Conservation (phyloP, 2,797 vertebrate genomes). For the Bufotes viridis region DNA sequence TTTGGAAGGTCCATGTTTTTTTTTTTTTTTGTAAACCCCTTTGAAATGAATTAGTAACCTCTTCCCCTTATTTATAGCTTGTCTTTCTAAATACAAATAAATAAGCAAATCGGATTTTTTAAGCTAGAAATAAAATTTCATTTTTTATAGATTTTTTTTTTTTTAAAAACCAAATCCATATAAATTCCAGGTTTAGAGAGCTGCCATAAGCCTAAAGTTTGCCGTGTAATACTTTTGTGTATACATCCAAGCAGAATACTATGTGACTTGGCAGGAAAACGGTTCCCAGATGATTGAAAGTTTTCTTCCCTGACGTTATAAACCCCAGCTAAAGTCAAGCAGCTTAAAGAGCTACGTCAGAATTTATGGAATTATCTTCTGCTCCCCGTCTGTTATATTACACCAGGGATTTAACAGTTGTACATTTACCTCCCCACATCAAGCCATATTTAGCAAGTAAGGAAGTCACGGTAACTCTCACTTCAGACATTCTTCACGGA, state of each 20-base stretch:
- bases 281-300: conserved; percentile 16
- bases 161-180: not conserved
- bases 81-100: too few species aligned
- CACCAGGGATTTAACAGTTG: conserved; percentile 28
- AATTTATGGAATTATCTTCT: conserved; percentile 30
- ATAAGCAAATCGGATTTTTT: too few species aligned
- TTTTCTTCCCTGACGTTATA: conserved; percentile 5
- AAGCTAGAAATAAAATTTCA: too few species aligned
- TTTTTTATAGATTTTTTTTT: not conserved
- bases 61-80: too few species aligned
- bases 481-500: not conserved
- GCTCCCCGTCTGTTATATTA: not conserved
- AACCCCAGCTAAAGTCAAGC: conserved; percentile 20
- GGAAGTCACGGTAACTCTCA: not conserved
- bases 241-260: not conserved
- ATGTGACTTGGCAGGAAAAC: conserved; percentile 15
- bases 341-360: conserved; percentile 10
- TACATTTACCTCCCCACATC: not conserved
- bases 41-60: too few species aligned
- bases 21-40: too few species aligned
- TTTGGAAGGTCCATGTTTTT: too few species aligned
- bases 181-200: not conserved
- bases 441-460: conserved; percentile 40
- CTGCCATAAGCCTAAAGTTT: not conserved
- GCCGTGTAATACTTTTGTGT: conserved; percentile 32